These are phyloP conservation scores for Epinotia bilunana DNA, from an alignment of 2,888 invertebrate species.

Conservation along the genomic window DNA sequence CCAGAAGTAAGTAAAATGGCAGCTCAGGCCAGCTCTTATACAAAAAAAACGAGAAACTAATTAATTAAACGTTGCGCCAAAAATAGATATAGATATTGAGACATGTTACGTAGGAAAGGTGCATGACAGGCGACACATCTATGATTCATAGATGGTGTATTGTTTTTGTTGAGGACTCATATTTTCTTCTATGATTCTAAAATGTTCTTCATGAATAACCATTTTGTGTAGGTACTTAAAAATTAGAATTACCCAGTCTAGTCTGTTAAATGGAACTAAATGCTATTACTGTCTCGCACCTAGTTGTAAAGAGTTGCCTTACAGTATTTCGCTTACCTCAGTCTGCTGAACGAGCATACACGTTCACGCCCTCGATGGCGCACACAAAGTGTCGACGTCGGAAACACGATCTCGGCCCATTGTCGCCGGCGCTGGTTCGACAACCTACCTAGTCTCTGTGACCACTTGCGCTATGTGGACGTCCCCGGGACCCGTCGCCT, in stretches of 20 bases:
- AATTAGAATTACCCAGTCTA: too few relatives aligned
- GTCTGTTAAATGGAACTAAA: too few relatives aligned
- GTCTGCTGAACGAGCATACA: conserved; percentile 49
- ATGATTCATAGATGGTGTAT: too few relatives aligned
- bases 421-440: conserved; percentile 71
- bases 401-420: conserved; percentile 70
- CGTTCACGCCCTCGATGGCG: conserved; percentile 72
- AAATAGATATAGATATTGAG: conserved; percentile 3
- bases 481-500: conserved; percentile 60
- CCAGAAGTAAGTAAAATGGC: conserved; percentile 60
- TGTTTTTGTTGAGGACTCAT: too few relatives aligned
- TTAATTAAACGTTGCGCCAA: conserved; percentile 22
- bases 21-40: conserved; percentile 36
- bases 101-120: too few relatives aligned
- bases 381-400: conserved; percentile 67
- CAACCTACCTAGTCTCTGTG: conserved; percentile 77
- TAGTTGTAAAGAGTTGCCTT: background rate
- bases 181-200: too few relatives aligned
- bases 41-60: conserved; percentile 36
- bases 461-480: conserved; percentile 74
- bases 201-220: too few relatives aligned
- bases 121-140: too few relatives aligned
- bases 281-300: background rate
- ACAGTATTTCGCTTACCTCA: background rate
- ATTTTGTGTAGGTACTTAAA: too few relatives aligned